Base-by-base conservation (phyloP, 2,888 invertebrate species). In the Leptura quadrifasciata region DNA sequence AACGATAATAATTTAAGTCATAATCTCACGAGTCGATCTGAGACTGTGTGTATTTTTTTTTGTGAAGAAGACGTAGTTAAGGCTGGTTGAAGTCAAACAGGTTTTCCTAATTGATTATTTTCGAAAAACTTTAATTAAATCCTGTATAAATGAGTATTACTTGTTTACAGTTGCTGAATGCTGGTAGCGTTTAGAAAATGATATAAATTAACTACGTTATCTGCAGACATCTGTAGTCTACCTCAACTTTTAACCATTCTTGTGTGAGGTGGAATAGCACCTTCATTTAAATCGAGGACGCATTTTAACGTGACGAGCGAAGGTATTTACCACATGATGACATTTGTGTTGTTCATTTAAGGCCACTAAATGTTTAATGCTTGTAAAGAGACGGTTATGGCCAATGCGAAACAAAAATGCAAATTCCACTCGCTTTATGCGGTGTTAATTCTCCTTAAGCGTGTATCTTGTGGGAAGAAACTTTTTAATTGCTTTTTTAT, bases 51-150 rank as follows among this genome's bases (percentile, higher is more conserved):
- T 57, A 18, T 61, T 61, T 71, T 60, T 31, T 24, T 18, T 20
- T 31, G 68, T 65, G 20, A 52, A 35, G 71, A 63, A 69, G 76
- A 76, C 52, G 73, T 63, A 69, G 72, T 57, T 57, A 57, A 63
- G 54, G 72, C 71, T 24, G 21, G 68, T 70, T 31, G 69, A 18
- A 58, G 61, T 58, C 39, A 77, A 83, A 82, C 83, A 75, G 82
- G 83, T 83, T 82, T 75, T 76, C 78, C 76, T 82, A 83, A 83
- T 81, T 82, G 83, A 83, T 83, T 81, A 81, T 82, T 81, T 81
- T 81, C 72, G 65, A 83, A 81, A 81, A 81, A 81, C 67, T 77
- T 80, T 82, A 83, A 83, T 83, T 83, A 83, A 82, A 81, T 75
- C 77, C 78, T 69, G 65, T 72, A 76, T 80, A 81, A 80, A 80